Evolutionary conservation across 1,140 invertebrate genomes (phyloP).

Genomic region (Potamilus streckersoni): DNA sequence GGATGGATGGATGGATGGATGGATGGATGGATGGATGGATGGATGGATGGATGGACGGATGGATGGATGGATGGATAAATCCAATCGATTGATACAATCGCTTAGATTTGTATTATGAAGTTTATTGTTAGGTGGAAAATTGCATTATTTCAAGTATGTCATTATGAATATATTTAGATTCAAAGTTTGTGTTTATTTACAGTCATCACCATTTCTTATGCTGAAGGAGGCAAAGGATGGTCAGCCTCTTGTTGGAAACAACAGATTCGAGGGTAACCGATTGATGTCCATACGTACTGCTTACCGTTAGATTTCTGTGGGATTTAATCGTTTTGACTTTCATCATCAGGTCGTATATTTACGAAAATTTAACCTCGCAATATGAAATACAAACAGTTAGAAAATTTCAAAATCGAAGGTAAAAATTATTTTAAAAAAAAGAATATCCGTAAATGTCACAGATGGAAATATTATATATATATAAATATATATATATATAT

Average conservation of each 20-base stretch:
- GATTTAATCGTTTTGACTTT: not conserved
- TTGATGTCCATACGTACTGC: not conserved
- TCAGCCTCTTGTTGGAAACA: constrained; percentile 37
- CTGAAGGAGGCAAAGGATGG: constrained; percentile 27
- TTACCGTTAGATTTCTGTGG: no score
- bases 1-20: no score
- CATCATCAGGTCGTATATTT: not conserved
- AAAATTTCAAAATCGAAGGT: not conserved
- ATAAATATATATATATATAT: no score
- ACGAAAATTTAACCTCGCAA: not conserved
- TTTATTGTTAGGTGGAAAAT: no score
- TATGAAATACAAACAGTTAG: not conserved
- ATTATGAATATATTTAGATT: no score
- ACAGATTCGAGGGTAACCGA: constrained; percentile 77
- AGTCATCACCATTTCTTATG: constrained; percentile 48
- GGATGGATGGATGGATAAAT: no score
- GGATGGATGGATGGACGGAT: no score
- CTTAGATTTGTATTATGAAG: no score
- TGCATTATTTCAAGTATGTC: no score
- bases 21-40: no score
- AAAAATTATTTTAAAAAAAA: not conserved
- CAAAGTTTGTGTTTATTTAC: constrained; percentile 17
- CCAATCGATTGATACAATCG: no score
- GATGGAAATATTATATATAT: no score
- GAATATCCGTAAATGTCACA: not conserved